Evolutionary conservation across 30 jellyfish, hydroid and myxozoan species (phyloP).

Genomic region (Aurelia sp.): DNA sequence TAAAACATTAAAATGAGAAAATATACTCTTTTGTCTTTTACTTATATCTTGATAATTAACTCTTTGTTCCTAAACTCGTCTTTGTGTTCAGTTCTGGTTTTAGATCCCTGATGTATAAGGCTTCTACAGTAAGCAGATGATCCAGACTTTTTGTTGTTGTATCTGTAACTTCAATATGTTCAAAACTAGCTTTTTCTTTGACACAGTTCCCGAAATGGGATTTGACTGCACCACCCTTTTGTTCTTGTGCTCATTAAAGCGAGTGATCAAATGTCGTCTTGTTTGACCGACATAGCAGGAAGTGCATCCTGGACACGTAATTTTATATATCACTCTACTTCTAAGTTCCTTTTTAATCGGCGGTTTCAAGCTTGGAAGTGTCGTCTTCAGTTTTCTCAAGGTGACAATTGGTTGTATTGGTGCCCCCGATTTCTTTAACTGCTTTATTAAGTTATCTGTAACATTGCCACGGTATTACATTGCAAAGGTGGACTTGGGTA

Average conservation of each 20-base stretch:
- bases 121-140: slow-evolving; percentile 8
- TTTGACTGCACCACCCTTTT: no score
- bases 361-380: slow-evolving; percentile 41
- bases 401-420: slow-evolving; percentile 11
- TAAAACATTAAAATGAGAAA: no score
- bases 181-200: no score
- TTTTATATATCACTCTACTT: no score
- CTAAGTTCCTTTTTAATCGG: background rate
- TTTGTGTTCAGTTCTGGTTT: background rate
- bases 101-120: background rate
- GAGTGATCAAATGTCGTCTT: no score
- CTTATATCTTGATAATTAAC: background rate
- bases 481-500: slow-evolving; percentile 19
- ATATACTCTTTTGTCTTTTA: no score
- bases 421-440: slow-evolving; percentile 23
- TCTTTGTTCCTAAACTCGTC: no score
- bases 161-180: no score
- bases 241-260: no score
- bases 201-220: no score
- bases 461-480: slow-evolving; percentile 20
- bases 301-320: no score
- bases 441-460: slow-evolving; percentile 27
- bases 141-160: background rate
- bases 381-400: slow-evolving; percentile 33
- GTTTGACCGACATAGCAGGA: no score